A percentile compares a stretch with the other conserved stretches of the same genome.
phyloP scores from a whole-genome alignment of 1,140 invertebrate genomes.

The Onthophagus taurus region DNA sequence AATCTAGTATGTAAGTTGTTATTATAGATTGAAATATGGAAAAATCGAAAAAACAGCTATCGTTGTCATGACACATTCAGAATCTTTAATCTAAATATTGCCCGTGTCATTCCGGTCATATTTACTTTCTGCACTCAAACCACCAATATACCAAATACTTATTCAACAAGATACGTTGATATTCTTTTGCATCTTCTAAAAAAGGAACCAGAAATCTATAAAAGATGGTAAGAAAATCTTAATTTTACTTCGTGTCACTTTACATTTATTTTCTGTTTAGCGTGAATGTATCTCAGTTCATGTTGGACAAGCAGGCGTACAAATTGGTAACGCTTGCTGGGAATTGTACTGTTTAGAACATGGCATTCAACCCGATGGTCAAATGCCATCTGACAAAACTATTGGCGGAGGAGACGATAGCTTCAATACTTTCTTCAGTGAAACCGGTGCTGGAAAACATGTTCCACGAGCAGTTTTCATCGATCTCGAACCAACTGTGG shows the following conservation, averaged over 20 bases:
- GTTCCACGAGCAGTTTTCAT: slow-evolving; percentile 59
- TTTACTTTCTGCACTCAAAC: too few relatives aligned
- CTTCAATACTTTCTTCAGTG: slow-evolving; percentile 77
- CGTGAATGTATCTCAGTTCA: slow-evolving; percentile 81
- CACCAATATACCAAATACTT: slow-evolving; percentile 82
- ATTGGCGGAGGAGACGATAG: slow-evolving; percentile 60
- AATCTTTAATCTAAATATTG: too few relatives aligned
- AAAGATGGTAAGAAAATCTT: too few relatives aligned
- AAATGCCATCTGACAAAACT: slow-evolving; percentile 66
- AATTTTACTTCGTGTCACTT: too few relatives aligned
- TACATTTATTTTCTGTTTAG: slow-evolving; percentile 40
- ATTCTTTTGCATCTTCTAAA: too few relatives aligned
- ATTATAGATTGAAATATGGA: too few relatives aligned
- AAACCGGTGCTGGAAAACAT: slow-evolving; percentile 65
- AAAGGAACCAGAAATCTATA: too few relatives aligned
- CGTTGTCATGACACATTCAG: too few relatives aligned
- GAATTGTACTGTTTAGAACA: slow-evolving; percentile 86
- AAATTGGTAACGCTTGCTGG: slow-evolving; percentile 81
- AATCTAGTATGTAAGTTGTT: too few relatives aligned
- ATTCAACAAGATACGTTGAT: slow-evolving; percentile 79
- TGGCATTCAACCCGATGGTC: slow-evolving; percentile 81
- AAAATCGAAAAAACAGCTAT: too few relatives aligned
- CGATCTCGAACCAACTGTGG: slow-evolving; percentile 65
- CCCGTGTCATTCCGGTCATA: too few relatives aligned
- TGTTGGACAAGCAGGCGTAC: slow-evolving; percentile 81